Conservation (phyloP, 2,797 vertebrate genomes). For the Cossypha polioptera region DNA sequence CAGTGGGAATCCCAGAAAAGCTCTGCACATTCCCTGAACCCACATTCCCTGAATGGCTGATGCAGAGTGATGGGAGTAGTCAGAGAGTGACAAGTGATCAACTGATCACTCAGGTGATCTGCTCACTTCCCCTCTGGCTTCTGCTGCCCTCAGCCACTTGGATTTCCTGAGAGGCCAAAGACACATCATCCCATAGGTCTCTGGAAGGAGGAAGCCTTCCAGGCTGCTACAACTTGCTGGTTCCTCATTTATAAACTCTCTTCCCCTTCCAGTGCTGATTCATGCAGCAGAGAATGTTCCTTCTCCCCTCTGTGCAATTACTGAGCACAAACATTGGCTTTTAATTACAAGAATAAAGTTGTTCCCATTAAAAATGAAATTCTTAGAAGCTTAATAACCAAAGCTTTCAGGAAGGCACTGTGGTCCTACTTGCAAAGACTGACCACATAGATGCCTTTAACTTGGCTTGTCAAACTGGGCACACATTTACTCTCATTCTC, state of each 20-base stretch:
- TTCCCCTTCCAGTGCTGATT: not conserved
- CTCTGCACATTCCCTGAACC: not conserved
- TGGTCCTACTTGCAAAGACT: not conserved
- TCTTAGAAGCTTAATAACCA: not conserved
- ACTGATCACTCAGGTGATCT: not conserved
- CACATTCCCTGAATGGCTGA: accelerated
- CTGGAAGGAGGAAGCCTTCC: not conserved
- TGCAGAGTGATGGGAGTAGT: accelerated
- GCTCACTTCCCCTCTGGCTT: not conserved
- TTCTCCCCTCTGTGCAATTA: not conserved
- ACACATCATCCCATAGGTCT: not conserved
- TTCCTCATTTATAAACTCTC: not conserved
- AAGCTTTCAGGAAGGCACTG: not conserved
- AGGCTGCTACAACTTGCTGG: not conserved
- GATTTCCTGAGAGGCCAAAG: not conserved
- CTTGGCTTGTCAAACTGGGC: not conserved
- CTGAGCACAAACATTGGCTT: not conserved
- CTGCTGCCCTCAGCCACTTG: not conserved
- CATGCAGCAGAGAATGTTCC: not conserved
- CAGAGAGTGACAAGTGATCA: not conserved
- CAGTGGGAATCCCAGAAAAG: not conserved
- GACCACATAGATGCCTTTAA: not conserved
- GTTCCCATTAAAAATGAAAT: not conserved
- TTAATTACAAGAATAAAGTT: not conserved
- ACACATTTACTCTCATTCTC: not conserved